Base-by-base conservation (phyloP, 2,888 invertebrate genomes). In the Rutpela maculata region DNA sequence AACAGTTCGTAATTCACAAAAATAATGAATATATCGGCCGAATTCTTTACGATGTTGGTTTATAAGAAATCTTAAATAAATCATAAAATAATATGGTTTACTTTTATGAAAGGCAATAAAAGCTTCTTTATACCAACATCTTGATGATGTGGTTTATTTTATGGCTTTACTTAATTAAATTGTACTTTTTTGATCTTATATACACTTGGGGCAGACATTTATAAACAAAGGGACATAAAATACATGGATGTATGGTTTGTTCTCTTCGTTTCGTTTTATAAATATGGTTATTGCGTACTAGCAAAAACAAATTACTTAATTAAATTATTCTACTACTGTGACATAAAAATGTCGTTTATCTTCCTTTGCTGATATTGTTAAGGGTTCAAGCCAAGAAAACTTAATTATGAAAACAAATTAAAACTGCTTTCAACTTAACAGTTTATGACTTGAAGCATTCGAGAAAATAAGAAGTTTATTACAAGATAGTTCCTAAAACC, bases 91-190 rank as follows among this genome's bases (percentile, higher is more conserved):
- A 22, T 35, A 69, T 18, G 35, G 69, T 69, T 69, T 69, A 70
- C 63, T 72, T 72, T 72, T 63, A 72, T 72, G 72, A 62, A 72
- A 50, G 56, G 55, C 55, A 62, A 72, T 72, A 72, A 72, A 72
- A 31, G 22, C 63, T 72, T 63, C 63, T 55, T 60, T 60, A 22
- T 43, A 31, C 55, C 62, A 31, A 26, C 63, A 26, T 55, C 72
- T 63, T 63, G 72, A 72, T 50, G 72, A 63, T 72, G 72, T 26
- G 62, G 72, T 63, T 31, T 63, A 63, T 50, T 72, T 72, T 72
- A 72, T 63, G 26, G 55, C 72, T 62, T 72, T 72, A 10, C 55
- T 72, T 72, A 72, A 72, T 72, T 72, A 72, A 72, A 72, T 72
- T 72, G 72, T 72, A 72, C 62, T 72, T 72, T 72, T 72, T 70